Evolutionary conservation across 1,140 invertebrate species (phyloP).

Genomic region (Aphelenchoides besseyi): DNA sequence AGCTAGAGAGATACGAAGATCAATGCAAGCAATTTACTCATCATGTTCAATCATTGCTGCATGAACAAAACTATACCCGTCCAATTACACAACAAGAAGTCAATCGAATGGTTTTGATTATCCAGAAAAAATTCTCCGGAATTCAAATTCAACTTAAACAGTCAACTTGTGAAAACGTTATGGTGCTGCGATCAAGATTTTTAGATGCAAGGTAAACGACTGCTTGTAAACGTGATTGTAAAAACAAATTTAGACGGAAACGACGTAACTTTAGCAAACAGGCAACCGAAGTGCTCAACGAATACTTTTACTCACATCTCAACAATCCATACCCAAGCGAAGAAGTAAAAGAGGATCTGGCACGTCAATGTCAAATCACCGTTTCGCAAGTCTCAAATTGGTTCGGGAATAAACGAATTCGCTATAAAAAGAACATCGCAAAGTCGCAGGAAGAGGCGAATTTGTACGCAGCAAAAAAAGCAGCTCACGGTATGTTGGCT

Average conservation of each 20-base stretch:
- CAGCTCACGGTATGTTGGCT: constrained; percentile 65
- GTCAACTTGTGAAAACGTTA: constrained; percentile 99
- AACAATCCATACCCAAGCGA: constrained; percentile 99
- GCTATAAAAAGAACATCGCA: constrained; percentile 99
- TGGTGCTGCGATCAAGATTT: constrained; percentile 82
- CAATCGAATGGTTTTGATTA: constrained; percentile 98
- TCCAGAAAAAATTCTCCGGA: constrained; percentile 98
- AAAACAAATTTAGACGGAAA: constrained; percentile 75
- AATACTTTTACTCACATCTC: constrained; percentile 99
- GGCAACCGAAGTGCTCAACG: constrained; percentile 97
- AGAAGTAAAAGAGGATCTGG: constrained; percentile 98
- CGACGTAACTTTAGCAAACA: constrained; percentile 99
- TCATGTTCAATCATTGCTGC: constrained; percentile 94
- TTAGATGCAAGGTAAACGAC: constrained; percentile 57
- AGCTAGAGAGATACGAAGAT: constrained; percentile 97
- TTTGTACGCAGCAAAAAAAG: constrained; percentile 95
- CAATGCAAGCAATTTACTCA: constrained; percentile 99
- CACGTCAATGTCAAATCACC: constrained; percentile 98
- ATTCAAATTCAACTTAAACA: constrained; percentile 99
- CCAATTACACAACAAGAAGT: constrained; percentile 72
- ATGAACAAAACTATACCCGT: constrained; percentile 73
- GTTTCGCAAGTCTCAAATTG: constrained; percentile 81
- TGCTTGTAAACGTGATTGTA: not conserved
- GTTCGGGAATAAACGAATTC: constrained; percentile 99
- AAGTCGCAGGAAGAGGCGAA: constrained; percentile 99